phyloP scores from a whole-genome alignment of 2,797 vertebrate species.

The Emydoidea blandingii region DNA sequence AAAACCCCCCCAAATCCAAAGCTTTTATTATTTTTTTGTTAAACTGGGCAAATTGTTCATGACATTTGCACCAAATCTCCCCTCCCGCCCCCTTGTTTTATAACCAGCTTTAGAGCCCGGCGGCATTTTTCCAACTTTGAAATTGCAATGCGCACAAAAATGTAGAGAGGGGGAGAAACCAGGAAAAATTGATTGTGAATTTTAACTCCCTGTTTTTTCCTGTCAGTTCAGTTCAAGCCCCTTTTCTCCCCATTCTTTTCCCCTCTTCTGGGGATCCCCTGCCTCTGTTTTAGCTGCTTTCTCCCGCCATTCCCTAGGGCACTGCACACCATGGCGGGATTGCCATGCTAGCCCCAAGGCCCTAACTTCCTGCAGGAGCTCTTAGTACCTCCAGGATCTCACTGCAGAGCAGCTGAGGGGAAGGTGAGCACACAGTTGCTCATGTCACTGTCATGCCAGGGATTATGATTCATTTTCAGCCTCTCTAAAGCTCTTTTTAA shows the following conservation, averaged over 20 bases:
- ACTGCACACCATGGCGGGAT: neutral
- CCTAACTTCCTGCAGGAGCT: rapidly evolving
- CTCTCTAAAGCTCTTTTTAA: neutral
- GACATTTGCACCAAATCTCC: neutral
- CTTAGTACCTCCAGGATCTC: neutral
- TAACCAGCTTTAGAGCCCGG: neutral
- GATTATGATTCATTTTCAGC: neutral
- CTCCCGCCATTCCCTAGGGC: neutral
- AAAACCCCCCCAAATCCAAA: too few relatives aligned
- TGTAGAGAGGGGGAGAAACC: neutral
- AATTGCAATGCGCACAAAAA: neutral
- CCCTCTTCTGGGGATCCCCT: neutral
- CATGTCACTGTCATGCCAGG: neutral
- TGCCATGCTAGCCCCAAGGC: neutral
- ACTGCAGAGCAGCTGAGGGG: neutral
- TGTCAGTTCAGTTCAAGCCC: neutral
- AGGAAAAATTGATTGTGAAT: neutral
- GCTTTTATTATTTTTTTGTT: neutral
- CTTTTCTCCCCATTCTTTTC: neutral
- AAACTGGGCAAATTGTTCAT: neutral
- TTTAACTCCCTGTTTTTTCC: neutral
- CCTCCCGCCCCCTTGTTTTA: neutral
- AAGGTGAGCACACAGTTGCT: neutral
- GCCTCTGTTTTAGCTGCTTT: rapidly evolving
- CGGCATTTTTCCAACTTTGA: neutral